Percentiles rank a stretch among this genome's conserved stretches.
Conservation (phyloP, 2,888 invertebrate genomes). For the Physocephala rufipes region DNA sequence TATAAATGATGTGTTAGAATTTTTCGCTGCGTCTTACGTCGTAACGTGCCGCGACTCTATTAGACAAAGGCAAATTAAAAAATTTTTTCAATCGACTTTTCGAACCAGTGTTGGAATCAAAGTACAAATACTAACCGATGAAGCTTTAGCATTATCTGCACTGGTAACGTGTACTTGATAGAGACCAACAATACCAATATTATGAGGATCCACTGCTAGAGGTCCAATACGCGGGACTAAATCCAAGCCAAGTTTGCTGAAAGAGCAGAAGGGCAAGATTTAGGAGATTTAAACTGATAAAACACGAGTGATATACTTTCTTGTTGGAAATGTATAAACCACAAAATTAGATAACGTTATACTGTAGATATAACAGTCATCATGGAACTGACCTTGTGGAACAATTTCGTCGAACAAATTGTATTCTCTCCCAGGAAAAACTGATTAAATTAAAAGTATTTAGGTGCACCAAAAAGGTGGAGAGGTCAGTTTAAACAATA, state of each 20-base stretch:
- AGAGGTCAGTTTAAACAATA: too few relatives aligned
- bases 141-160: constrained; percentile 75
- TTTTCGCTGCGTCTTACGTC: constrained; percentile 61
- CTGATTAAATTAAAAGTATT: too few relatives aligned
- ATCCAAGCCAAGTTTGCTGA: constrained; percentile 89
- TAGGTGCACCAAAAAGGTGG: too few relatives aligned
- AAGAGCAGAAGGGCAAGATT: constrained; percentile 48
- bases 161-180: constrained; percentile 83
- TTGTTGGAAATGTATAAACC: background rate
- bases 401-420: too few relatives aligned
- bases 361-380: too few relatives aligned
- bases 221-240: constrained; percentile 90
- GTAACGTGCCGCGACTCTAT: constrained; percentile 65
- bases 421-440: too few relatives aligned
- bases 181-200: constrained; percentile 87
- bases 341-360: background rate
- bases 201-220: constrained; percentile 89
- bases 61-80: constrained; percentile 44
- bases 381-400: too few relatives aligned
- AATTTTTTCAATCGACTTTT: background rate
- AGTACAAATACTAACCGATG: constrained; percentile 74
- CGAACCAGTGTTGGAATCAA: too few relatives aligned
- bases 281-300: too few relatives aligned
- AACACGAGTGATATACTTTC: background rate
- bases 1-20: constrained; percentile 80